These are phyloP conservation scores for Nomada ruficornis DNA, from an alignment of 2,888 invertebrate species.

Conservation along the genomic window DNA sequence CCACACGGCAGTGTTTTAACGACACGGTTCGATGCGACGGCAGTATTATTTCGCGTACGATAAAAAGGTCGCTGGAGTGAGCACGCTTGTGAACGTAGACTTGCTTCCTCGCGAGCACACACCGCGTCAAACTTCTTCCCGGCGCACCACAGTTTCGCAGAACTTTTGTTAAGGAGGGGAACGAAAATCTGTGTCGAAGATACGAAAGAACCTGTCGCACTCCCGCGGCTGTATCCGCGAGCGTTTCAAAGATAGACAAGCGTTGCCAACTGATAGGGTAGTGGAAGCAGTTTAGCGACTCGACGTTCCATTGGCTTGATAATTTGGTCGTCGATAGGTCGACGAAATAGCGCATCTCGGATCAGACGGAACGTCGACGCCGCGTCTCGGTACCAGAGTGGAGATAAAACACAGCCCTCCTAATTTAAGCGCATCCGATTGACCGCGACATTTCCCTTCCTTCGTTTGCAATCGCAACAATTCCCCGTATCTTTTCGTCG, in stretches of 20 bases:
- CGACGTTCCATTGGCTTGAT: constrained; percentile 50
- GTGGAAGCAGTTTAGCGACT: constrained; percentile 20
- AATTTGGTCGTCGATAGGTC: constrained; percentile 63
- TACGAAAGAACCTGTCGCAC: constrained; percentile 17
- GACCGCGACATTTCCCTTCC: constrained; percentile 2
- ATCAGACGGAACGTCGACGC: constrained; percentile 6
- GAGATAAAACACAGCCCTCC: constrained; percentile 34
- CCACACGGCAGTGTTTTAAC: not conserved
- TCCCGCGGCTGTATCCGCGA: constrained; percentile 17
- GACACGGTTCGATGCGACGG: constrained; percentile 12
- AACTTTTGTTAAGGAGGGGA: not conserved
- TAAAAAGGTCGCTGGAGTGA: constrained; percentile 3
- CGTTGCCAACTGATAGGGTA: constrained; percentile 42
- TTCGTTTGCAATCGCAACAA: not conserved
- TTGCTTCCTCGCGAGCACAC: not conserved
- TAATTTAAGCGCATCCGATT: constrained; percentile 51
- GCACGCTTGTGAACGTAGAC: not conserved
- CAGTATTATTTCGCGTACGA: constrained; percentile 20
- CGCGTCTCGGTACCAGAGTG: constrained; percentile 10
- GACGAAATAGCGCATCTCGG: constrained; percentile 53
- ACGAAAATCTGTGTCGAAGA: constrained; percentile 39
- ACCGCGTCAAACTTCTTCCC: not conserved
- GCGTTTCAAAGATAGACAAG: constrained; percentile 32
- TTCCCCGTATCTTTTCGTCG: not conserved
- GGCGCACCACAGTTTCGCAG: constrained; percentile 27